phyloP scores from a whole-genome alignment of 1,140 invertebrate species.

The Wiebesia pumilae region DNA sequence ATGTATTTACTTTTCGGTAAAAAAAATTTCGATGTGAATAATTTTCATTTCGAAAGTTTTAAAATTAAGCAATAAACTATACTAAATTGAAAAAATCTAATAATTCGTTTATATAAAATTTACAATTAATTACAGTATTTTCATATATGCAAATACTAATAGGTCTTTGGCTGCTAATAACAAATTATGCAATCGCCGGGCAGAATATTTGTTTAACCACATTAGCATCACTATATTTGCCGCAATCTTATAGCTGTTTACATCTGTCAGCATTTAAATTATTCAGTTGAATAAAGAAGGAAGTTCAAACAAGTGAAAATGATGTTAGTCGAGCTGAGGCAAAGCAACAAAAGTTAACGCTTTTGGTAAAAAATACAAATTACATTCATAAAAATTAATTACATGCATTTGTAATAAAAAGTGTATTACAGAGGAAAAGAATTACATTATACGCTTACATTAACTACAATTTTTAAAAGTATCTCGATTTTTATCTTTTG shows the following conservation, averaged over 20 bases:
- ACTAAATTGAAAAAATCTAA: too few species aligned
- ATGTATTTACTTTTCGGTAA: too few species aligned
- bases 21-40: too few species aligned
- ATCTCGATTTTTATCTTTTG: not conserved
- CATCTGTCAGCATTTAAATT: not conserved
- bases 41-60: too few species aligned
- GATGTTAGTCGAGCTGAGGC: not conserved
- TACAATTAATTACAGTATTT: too few species aligned
- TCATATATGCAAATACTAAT: not conserved
- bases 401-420: not conserved
- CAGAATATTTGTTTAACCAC: not conserved
- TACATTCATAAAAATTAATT: not conserved
- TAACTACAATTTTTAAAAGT: not conserved
- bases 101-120: too few species aligned
- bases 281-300: not conserved
- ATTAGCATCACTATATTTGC: not conserved
- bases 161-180: not conserved
- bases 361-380: not conserved
- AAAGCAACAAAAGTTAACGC: not conserved
- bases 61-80: too few species aligned
- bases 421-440: too few species aligned
- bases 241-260: not conserved
- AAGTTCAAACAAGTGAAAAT: not conserved
- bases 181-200: constrained; percentile 1
- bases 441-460: not conserved